A percentile compares a stretch with the other conserved stretches of the same genome.
Conservation (phyloP, 2,113 vertebrate genomes). For the Mobula hypostoma region DNA sequence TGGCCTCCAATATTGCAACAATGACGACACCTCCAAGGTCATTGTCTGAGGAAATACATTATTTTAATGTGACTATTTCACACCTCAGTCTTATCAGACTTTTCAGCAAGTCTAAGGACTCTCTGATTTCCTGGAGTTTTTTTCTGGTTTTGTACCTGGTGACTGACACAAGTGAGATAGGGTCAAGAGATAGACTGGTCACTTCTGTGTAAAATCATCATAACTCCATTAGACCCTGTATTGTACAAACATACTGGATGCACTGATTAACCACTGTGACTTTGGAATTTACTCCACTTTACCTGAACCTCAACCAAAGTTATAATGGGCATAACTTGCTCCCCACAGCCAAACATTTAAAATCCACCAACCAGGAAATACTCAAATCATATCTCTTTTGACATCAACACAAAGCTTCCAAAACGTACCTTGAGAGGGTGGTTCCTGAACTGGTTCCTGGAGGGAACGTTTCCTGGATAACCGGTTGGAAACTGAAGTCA, state of each 20-base stretch:
- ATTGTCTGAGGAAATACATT: neutral
- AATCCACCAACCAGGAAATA: neutral
- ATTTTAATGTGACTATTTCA: neutral
- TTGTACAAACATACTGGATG: neutral
- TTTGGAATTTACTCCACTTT: too few species aligned
- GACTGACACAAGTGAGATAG: too few species aligned
- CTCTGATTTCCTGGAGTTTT: neutral
- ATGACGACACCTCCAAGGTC: neutral
- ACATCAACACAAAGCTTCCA: neutral
- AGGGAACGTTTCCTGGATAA: neutral
- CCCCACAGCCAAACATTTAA: neutral
- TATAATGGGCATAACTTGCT: too few species aligned
- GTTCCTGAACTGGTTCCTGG: neutral
- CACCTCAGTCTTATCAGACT: neutral
- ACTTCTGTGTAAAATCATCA: neutral
- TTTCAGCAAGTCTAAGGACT: neutral
- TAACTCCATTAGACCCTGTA: neutral
- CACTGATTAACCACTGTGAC: too few species aligned
- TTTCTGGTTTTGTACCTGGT: neutral
- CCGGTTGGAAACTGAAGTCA: neutral
- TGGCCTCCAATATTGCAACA: neutral
- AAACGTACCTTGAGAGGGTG: neutral
- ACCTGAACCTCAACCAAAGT: too few species aligned
- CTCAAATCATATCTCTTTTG: too few species aligned
- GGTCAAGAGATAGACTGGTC: neutral